Base-by-base conservation (phyloP, 1,140 invertebrate genomes). In the Aradophagus sp. region DNA sequence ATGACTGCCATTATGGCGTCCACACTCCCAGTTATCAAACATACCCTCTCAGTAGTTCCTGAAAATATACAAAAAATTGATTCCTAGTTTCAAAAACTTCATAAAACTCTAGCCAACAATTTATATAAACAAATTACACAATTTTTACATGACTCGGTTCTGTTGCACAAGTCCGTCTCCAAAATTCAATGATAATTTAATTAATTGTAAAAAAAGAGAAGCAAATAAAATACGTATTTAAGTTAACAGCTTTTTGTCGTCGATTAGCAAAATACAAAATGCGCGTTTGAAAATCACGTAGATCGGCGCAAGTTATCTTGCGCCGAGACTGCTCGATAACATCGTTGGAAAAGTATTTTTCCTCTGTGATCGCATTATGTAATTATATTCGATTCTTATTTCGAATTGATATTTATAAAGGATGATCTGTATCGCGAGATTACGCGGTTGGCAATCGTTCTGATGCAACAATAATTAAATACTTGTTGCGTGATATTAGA, bases 31-130 rank as follows among this genome's bases (percentile, higher is more conserved):
- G 96, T 97, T 77, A 99, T 97, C 41, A 99, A 88, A 86, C 97
- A 99, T 26, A 99, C 96, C 65, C 97, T 89, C 85, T 99, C 97
- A 72, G 94, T 94, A 69, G 97, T 99, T 77, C 96, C 97, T 98
- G 82, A 5, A 29, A 29, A 2, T 29, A 29, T 10, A 5, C 2
- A n/a, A 29, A 29, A 29, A 29, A n/a, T n/a, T n/a, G n/a, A n/a
- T n/a, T n/a, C n/a, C n/a, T n/a, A n/a, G n/a, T n/a, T n/a, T n/a
- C n/a, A n/a, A n/a, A n/a, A n/a, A n/a, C n/a, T n/a, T n/a, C n/a
- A n/a, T n/a, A n/a, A n/a, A n/a, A n/a, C n/a, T n/a, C n/a, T n/a
- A n/a, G n/a, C n/a, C n/a, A n/a, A n/a, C n/a, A n/a, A n/a, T n/a
- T n/a, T n/a, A n/a, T n/a, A n/a, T n/a, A n/a, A n/a, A n/a, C n/a